Evolutionary conservation across 2,113 vertebrate species (phyloP), one percentile per base, ranked within the genome.

Genomic region (Poeciliopsis retropinna): DNA sequence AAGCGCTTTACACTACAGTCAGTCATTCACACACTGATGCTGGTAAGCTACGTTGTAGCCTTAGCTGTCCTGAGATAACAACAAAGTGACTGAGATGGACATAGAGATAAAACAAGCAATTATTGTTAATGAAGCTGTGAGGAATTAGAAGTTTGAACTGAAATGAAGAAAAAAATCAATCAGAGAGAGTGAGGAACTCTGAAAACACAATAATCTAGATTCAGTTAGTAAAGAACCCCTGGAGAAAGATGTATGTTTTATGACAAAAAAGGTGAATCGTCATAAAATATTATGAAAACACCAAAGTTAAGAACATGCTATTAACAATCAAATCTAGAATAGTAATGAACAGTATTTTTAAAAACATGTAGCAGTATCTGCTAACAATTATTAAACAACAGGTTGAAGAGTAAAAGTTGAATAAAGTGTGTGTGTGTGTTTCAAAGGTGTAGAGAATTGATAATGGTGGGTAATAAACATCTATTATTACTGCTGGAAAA

Each of bases 371-470:
- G 39, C 39, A 15, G 39, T 41, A 41, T 41, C 15, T 41, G 14
- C 39, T 10, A 41, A 41, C 4, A 41, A 41, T 14, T 41, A 15
- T 15, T 15, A 4, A 41, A 14, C 39, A 41, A 13, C 28, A 57
- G 22, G 5, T 62, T 65, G 7, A 32, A 72, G 61, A 74, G 31
- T 65, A 44, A 64, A 25, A 60, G 70, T 29, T 80, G 61, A 70
- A 66, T 70, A 19, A 64, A 17, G n/a, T 65, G 22, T 68, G 22
- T 71, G 37, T 3, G 37, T 67, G 28, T 11, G 60, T 22, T 5
- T 37, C 34, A 37, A 37, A 41, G 64, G 30, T 67, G 15, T 41
- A 41, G 39, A 41, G 39, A 41, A 41, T 41, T 13, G 14, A 15
- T 41, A 1, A 41, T 5, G 39, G 4, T 41, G 39, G 39, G 39